Conservation (phyloP, 2,797 vertebrate species). For the Meda fulgida region DNA sequence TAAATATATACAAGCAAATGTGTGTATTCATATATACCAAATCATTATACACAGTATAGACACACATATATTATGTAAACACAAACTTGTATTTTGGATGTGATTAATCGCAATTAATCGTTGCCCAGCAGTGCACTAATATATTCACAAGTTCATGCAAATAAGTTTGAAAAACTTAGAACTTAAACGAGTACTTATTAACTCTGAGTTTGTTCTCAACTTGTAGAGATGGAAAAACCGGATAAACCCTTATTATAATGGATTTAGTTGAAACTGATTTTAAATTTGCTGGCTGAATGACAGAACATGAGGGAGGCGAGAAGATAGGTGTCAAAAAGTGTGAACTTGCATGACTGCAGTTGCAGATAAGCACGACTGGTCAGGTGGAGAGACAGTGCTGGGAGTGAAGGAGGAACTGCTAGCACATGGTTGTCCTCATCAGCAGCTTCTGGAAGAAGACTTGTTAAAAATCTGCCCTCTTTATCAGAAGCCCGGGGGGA, state of each 20-base stretch:
- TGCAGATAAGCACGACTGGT: constrained; percentile 17
- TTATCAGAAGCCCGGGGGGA: constrained; percentile 51
- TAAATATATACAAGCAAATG: no score
- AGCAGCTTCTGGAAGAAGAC: constrained; percentile 53
- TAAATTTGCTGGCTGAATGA: constrained; percentile 35
- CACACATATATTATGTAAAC: no score
- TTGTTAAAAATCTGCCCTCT: constrained; percentile 59
- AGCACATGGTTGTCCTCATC: constrained; percentile 49
- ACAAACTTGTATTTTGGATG: no score
- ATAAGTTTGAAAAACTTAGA: background rate
- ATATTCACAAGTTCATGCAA: background rate
- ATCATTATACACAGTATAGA: no score
- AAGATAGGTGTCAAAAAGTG: background rate
- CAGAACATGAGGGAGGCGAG: background rate
- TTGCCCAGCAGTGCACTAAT: no score
- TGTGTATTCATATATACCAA: no score
- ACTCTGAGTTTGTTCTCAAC: background rate
- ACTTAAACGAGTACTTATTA: background rate
- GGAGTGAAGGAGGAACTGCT: constrained; percentile 31
- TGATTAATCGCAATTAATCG: no score
- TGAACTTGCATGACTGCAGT: constrained; percentile 23
- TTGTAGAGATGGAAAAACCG: background rate
- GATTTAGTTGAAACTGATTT: background rate
- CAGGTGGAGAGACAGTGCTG: constrained; percentile 21
- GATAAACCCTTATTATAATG: background rate